These are phyloP conservation scores for Falco biarmicus DNA, from an alignment of 2,797 vertebrate genomes.

Conservation along the genomic window DNA sequence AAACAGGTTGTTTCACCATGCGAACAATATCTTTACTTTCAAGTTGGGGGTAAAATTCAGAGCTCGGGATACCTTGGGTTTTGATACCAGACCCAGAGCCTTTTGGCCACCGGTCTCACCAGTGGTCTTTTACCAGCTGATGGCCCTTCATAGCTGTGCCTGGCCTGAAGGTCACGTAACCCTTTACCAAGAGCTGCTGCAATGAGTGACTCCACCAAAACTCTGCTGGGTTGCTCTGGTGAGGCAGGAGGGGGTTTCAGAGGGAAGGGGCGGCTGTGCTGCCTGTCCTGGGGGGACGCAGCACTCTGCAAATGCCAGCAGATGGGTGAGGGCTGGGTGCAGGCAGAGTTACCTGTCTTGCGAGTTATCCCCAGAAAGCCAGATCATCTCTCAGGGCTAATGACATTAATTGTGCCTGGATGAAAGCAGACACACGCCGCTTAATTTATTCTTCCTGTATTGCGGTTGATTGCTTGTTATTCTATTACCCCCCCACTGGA, in stretches of 20 bases:
- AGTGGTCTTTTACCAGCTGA: not conserved
- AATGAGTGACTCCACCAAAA: not conserved
- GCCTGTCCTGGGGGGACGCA: accelerated
- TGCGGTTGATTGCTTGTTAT: conserved; percentile 62
- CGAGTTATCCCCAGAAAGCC: not conserved
- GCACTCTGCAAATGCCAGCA: not conserved
- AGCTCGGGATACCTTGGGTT: not conserved
- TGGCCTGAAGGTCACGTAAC: not conserved
- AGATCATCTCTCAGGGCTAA: conserved; percentile 24
- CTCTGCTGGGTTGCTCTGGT: not conserved
- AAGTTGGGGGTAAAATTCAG: not conserved
- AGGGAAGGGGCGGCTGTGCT: not conserved
- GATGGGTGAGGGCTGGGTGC: not conserved
- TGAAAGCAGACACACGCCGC: conserved; percentile 21
- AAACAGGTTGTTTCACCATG: conserved; percentile 16
- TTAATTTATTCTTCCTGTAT: conserved; percentile 52
- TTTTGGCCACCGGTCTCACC: accelerated
- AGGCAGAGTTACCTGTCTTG: not conserved
- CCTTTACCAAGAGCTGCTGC: accelerated
- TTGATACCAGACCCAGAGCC: not conserved
- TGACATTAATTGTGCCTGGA: conserved; percentile 57
- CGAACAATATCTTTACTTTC: not conserved
- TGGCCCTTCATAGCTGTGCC: not conserved
- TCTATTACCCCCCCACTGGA: conserved; percentile 64
- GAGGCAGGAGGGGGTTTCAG: not conserved